Evolutionary conservation across 2,888 invertebrate species (phyloP).

Genomic region (Hypena proboscidalis): DNA sequence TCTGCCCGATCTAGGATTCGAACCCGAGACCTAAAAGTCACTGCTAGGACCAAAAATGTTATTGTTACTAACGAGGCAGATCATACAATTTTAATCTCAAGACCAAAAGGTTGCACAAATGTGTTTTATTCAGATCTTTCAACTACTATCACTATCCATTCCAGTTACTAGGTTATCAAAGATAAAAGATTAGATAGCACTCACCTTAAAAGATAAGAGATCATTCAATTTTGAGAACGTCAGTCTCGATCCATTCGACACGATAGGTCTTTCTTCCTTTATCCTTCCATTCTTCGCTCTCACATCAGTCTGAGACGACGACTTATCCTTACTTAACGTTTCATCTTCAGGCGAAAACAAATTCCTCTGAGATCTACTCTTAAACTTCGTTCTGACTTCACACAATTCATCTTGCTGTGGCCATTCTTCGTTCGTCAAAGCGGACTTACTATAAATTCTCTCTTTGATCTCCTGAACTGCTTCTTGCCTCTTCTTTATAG

Average conservation of each 20-base stretch:
- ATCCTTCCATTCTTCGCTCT: slow-evolving; percentile 65
- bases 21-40: too few relatives aligned
- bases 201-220: slow-evolving; percentile 79
- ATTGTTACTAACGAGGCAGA: too few relatives aligned
- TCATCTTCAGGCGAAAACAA: slow-evolving; percentile 69
- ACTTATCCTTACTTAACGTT: slow-evolving; percentile 52
- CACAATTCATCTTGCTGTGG: slow-evolving; percentile 48
- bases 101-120: too few relatives aligned
- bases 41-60: too few relatives aligned
- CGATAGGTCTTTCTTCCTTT: slow-evolving; percentile 60
- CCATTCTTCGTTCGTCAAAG: slow-evolving; percentile 59
- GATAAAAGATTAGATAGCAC: slow-evolving; percentile 16
- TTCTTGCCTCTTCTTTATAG: slow-evolving; percentile 88
- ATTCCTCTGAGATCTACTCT: slow-evolving; percentile 67
- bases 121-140: too few relatives aligned
- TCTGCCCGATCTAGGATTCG: too few relatives aligned
- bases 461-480: slow-evolving; percentile 85
- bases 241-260: slow-evolving; percentile 71
- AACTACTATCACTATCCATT: too few relatives aligned
- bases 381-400: slow-evolving; percentile 56
- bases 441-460: slow-evolving; percentile 76
- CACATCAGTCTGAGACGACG: slow-evolving; percentile 59
- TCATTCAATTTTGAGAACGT: slow-evolving; percentile 74
- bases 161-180: background rate
- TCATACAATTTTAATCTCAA: too few relatives aligned